Conservation (phyloP, 2,888 invertebrate species). For the Agelastica alni region DNA sequence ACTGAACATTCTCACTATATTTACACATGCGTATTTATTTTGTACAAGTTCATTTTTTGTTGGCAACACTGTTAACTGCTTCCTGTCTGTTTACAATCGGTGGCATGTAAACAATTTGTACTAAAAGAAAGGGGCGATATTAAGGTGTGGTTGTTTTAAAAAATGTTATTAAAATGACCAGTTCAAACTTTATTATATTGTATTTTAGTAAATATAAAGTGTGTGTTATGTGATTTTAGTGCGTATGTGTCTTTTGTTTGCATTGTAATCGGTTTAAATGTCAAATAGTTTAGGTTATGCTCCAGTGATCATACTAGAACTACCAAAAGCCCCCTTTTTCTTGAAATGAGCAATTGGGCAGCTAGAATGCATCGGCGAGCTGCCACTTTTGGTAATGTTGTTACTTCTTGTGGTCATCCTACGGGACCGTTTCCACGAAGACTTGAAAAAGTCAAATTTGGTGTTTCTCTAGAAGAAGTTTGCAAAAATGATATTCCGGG, state of each 20-base stretch:
- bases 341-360: conserved; percentile 87
- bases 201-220: conserved; percentile 19
- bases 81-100: conserved; percentile 25
- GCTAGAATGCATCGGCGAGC: conserved; percentile 90
- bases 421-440: conserved; percentile 81
- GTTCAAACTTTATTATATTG: conserved; percentile 8
- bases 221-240: conserved; percentile 23
- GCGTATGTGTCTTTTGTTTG: conserved; percentile 19
- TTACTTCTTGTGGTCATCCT: conserved; percentile 89
- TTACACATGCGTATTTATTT: no score
- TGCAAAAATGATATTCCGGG: conserved; percentile 95
- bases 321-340: conserved; percentile 28
- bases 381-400: conserved; percentile 87
- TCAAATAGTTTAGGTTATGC: conserved; percentile 50
- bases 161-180: conserved; percentile 16
- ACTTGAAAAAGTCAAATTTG: conserved; percentile 93
- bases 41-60: no score
- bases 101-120: conserved; percentile 26
- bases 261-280: conserved; percentile 29
- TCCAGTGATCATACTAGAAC: conserved; percentile 41
- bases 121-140: conserved; percentile 20
- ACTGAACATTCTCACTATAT: no score
- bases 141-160: conserved; percentile 23
- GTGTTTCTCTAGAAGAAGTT: conserved; percentile 87
- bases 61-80: conserved; percentile 11